Percentiles rank a stretch among this genome's conserved stretches.
These are phyloP conservation scores for Caenorhabditis sp. DNA, from an alignment of 2,888 invertebrate species.

Conservation along the genomic window DNA sequence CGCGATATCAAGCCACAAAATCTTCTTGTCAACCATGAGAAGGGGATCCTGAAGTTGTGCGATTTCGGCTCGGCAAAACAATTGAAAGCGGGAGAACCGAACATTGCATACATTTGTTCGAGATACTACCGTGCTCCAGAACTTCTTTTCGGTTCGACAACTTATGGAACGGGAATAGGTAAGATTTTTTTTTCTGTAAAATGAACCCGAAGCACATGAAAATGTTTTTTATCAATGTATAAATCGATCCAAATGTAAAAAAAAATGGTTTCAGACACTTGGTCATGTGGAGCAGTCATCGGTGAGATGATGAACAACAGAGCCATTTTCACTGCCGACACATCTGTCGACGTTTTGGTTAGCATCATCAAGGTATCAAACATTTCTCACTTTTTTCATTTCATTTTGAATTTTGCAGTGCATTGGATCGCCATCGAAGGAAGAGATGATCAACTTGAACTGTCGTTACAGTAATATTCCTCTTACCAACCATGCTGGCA, in stretches of 20 bases:
- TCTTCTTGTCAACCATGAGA: slow-evolving; percentile 53
- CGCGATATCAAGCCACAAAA: slow-evolving; percentile 56
- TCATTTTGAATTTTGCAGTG: slow-evolving; percentile 14
- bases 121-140: slow-evolving; percentile 63
- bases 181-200: not conserved
- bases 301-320: slow-evolving; percentile 42
- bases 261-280: slow-evolving; percentile 40
- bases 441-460: slow-evolving; percentile 33
- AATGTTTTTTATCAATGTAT: too few species aligned
- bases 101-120: slow-evolving; percentile 51
- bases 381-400: not conserved
- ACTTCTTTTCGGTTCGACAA: slow-evolving; percentile 47
- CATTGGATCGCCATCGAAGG: slow-evolving; percentile 40
- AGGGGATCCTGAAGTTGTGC: slow-evolving; percentile 58
- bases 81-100: slow-evolving; percentile 31
- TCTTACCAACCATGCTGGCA: slow-evolving; percentile 29
- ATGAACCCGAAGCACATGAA: too few species aligned
- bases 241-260: not conserved
- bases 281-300: slow-evolving; percentile 53
- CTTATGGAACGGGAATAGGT: slow-evolving; percentile 37
- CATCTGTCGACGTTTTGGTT: slow-evolving; percentile 24
- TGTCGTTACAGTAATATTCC: slow-evolving; percentile 25
- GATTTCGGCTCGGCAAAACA: slow-evolving; percentile 64
- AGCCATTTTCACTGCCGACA: slow-evolving; percentile 35
- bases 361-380: slow-evolving; percentile 21